phyloP scores from a whole-genome alignment of 2,888 invertebrate species.

The Aphrophora alni region DNA sequence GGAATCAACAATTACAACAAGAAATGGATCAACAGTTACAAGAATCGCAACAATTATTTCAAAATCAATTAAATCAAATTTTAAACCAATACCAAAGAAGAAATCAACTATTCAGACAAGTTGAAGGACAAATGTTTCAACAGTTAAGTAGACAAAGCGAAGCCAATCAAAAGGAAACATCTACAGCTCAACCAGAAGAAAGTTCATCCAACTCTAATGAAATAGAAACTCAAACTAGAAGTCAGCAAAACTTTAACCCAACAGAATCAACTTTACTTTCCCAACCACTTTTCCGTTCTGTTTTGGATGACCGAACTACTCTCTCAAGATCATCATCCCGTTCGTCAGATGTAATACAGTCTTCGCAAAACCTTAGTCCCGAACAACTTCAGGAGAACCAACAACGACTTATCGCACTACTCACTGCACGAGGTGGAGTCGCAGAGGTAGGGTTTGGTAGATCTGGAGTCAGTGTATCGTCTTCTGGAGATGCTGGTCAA shows the following conservation, averaged over 20 bases:
- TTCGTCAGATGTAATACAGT: conserved; percentile 54
- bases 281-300: neutral
- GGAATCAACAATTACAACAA: conserved; percentile 7
- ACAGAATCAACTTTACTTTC: neutral
- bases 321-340: conserved; percentile 44
- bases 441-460: conserved; percentile 49
- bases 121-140: neutral
- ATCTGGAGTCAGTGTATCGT: conserved; percentile 53
- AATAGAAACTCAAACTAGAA: neutral
- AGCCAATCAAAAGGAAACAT: neutral
- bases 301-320: neutral
- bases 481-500: conserved; percentile 59
- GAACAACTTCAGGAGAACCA: conserved; percentile 59
- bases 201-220: neutral
- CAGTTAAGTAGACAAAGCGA: neutral
- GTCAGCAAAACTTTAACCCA: neutral
- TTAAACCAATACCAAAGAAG: conserved; percentile 13
- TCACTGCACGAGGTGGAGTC: conserved; percentile 57
- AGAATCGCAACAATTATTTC: conserved; percentile 42
- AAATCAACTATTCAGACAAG: neutral
- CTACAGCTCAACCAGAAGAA: neutral
- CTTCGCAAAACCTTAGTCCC: conserved; percentile 53
- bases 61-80: conserved; percentile 26
- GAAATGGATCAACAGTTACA: conserved; percentile 40
- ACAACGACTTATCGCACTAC: conserved; percentile 61